phyloP scores from a whole-genome alignment of 2,797 vertebrate genomes.

The Acanthiza pusilla region DNA sequence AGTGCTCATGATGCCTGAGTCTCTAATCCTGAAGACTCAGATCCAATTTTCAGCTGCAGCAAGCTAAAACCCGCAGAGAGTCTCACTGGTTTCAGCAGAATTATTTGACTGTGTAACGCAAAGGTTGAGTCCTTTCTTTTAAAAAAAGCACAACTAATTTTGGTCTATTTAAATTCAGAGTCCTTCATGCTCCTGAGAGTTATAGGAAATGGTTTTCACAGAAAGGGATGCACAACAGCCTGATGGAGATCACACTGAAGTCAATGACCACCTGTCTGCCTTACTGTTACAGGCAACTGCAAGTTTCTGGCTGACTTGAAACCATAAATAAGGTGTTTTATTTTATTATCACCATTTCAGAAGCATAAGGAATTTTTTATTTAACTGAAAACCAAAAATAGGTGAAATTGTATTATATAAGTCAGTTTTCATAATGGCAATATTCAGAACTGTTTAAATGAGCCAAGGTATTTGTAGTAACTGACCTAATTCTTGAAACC shows the following conservation, averaged over 20 bases:
- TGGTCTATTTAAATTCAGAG: not conserved
- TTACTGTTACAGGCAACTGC: not conserved
- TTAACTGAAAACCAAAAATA: not conserved
- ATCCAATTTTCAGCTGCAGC: not conserved
- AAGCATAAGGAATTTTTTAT: not conserved
- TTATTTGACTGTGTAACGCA: not conserved
- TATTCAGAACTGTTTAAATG: not conserved
- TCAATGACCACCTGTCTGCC: not conserved
- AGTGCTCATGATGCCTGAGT: not conserved
- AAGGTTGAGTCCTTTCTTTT: not conserved
- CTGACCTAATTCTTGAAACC: constrained; percentile 8
- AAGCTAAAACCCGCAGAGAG: not conserved
- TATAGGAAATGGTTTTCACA: not conserved
- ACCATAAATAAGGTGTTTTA: not conserved
- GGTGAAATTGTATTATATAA: not conserved
- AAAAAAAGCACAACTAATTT: not conserved
- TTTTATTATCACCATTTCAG: not conserved
- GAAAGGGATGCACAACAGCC: not conserved
- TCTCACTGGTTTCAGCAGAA: not conserved
- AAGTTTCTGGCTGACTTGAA: not conserved
- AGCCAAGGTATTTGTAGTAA: constrained; percentile 6
- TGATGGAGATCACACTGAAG: not conserved
- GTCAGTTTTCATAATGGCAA: not conserved
- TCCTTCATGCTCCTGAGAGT: not conserved
- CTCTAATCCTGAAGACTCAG: not conserved